Evolutionary conservation across 1,140 invertebrate genomes (phyloP), one percentile per base, ranked within the genome.

Genomic region (Meteorus sp.): DNA sequence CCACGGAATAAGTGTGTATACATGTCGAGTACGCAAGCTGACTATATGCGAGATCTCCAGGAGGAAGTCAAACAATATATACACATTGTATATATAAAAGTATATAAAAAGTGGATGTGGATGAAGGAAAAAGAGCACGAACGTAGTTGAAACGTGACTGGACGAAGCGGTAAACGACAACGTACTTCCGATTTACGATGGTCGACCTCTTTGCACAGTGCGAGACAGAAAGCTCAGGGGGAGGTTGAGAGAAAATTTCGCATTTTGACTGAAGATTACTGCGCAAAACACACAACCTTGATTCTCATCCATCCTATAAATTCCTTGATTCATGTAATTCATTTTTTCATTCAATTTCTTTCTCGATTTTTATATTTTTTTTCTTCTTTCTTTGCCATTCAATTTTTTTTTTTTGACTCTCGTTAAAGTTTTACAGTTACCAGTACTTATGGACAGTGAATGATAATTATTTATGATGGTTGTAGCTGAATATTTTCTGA

Each of bases 171-270:
- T 62, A 62, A 62, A 62, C 53, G 61, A 62, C 61, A 62, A 59
- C 61, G 61, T 62, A 53, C 61, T 62, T 62, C 54, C 61, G 56
- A 62, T 62, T 62, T 62, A 62, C 61, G 61, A 62, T 62, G 56
- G 61, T 48, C 39, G 53, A 62, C 48, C 60, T 62, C 50, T 53
- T 51, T 54, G n/a, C n/a, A n/a, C n/a, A n/a, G n/a, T n/a, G n/a
- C n/a, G n/a, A n/a, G n/a, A n/a, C 52, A 31, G 44, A 44, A 53
- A 53, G 47, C 54, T 59, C 56, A 50, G 43, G 56, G 54, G 51
- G 44, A 47, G 27, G 48, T 52, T 48, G 9, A 22, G 41, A 45
- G 29, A 44, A 29, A 56, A 47, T 50, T 47, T 27, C 39, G n/a
- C n/a, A n/a, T 37, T 33, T 51, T 52, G 37, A 13, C 5, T 41